Conservation (phyloP, 2,888 invertebrate genomes). For the Mesorhabditis sp. region DNA sequence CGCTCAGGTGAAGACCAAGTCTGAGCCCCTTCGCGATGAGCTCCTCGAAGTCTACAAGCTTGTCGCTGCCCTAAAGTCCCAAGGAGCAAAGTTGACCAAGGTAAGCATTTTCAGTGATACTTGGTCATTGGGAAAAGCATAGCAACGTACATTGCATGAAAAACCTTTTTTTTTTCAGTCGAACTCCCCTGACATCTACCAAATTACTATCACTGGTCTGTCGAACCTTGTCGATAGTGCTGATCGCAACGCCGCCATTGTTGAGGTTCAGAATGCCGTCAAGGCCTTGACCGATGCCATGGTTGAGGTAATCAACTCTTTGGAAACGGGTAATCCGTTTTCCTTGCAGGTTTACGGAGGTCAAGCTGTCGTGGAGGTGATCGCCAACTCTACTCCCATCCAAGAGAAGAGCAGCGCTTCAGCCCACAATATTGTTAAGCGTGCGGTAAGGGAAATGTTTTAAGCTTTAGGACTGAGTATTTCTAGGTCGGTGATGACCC, state of each 20-base stretch:
- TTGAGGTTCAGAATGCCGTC: slow-evolving; percentile 25
- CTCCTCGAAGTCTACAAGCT: slow-evolving; percentile 29
- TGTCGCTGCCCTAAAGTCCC: slow-evolving; percentile 24
- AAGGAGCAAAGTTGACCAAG: slow-evolving; percentile 23
- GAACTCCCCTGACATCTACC: slow-evolving; percentile 28
- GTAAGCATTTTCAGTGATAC: background rate
- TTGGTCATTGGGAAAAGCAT: background rate
- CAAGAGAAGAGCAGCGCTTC: slow-evolving; percentile 11
- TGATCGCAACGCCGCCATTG: slow-evolving; percentile 14
- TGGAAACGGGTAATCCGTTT: too few species aligned
- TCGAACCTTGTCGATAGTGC: background rate
- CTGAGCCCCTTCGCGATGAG: slow-evolving; percentile 20
- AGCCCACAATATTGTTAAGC: slow-evolving; percentile 25
- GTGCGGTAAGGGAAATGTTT: slow-evolving; percentile 15
- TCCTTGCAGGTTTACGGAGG: slow-evolving; percentile 24
- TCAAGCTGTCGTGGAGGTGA: slow-evolving; percentile 33
- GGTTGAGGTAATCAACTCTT: background rate
- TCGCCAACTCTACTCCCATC: slow-evolving; percentile 18
- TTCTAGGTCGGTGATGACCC: background rate
- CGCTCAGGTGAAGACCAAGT: slow-evolving; percentile 26
- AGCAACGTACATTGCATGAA: background rate
- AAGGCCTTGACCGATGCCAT: slow-evolving; percentile 6
- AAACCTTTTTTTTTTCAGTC: background rate
- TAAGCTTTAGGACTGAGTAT: background rate
- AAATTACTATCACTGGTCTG: slow-evolving; percentile 25